Evolutionary conservation across 2,797 vertebrate genomes (phyloP).

Genomic region (Adelosebastes latens): DNA sequence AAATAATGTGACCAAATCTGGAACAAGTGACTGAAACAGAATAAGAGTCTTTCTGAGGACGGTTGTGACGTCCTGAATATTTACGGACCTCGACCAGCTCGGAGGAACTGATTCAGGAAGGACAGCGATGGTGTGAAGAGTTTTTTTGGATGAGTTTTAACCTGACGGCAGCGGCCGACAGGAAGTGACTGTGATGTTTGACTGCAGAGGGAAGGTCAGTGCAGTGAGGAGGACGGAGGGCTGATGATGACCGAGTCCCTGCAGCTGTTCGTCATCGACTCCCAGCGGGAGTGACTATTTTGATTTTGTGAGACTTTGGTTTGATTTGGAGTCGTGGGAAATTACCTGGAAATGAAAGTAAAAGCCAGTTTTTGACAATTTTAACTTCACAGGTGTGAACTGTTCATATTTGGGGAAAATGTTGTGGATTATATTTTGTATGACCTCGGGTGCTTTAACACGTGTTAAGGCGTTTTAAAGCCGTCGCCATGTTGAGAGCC

Average conservation of each 20-base stretch:
- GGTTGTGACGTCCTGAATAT: not conserved
- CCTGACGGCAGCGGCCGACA: not conserved
- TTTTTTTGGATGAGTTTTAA: no score
- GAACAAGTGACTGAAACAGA: not conserved
- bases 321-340: not conserved
- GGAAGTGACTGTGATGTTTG: not conserved
- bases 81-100: not conserved
- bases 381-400: no score
- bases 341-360: no score
- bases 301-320: not conserved
- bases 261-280: not conserved
- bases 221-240: not conserved
- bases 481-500: no score
- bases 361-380: no score
- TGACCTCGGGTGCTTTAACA: no score
- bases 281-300: not conserved
- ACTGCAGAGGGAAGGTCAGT: not conserved
- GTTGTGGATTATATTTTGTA: no score
- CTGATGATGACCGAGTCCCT: not conserved
- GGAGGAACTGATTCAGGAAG: not conserved
- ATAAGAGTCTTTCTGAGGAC: not conserved
- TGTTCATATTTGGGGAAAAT: no score
- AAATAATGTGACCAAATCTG: not conserved
- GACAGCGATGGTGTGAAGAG: not conserved
- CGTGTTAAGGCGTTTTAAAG: no score